Conservation (phyloP, 2,113 vertebrate species). For the Tragelaphus strepsiceros region DNA sequence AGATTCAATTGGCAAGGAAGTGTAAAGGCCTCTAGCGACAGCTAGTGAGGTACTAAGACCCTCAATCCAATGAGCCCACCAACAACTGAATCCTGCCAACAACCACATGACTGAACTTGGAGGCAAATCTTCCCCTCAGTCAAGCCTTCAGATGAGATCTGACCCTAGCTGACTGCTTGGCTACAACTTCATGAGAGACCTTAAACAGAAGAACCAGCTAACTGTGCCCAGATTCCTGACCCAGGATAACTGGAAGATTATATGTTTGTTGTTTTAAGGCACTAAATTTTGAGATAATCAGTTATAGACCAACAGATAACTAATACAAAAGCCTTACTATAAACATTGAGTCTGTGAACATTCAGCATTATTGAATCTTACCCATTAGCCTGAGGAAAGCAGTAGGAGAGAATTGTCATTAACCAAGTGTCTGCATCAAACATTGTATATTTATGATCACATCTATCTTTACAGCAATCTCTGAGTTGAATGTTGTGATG, state of each 20-base stretch:
- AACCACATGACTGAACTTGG: neutral
- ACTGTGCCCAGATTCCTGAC: neutral
- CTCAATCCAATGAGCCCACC: neutral
- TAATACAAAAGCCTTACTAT: neutral
- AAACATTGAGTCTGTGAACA: neutral
- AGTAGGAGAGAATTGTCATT: neutral
- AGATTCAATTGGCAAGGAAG: neutral
- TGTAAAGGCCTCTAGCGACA: neutral
- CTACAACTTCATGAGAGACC: neutral
- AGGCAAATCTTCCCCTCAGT: neutral
- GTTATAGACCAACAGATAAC: neutral
- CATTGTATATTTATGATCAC: neutral
- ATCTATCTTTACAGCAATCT: neutral
- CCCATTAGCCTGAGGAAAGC: neutral
- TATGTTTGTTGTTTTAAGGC: neutral
- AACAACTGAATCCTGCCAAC: neutral
- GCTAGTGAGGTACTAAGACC: neutral
- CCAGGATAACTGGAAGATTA: neutral
- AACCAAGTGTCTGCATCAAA: neutral
- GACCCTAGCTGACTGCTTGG: neutral
- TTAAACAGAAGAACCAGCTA: neutral
- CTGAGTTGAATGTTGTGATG: neutral
- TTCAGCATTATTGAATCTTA: neutral
- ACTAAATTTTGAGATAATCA: neutral
- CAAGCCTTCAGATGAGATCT: neutral